Base-by-base conservation (phyloP, 2,797 vertebrate genomes). In the Helicolenus hilgendorfi region DNA sequence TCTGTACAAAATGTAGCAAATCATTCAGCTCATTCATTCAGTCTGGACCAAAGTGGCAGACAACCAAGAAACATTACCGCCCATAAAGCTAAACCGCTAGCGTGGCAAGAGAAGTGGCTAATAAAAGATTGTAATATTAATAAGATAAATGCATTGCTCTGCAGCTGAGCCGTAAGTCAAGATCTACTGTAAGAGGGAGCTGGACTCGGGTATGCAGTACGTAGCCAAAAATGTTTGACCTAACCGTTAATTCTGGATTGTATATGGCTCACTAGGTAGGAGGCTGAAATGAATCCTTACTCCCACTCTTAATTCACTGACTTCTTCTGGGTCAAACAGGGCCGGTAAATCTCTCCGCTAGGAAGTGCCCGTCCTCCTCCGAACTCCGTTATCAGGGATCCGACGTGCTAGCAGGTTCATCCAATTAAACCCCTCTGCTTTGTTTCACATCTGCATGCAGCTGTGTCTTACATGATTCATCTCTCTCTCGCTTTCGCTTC, bases 351-450 rank as follows among this genome's bases (percentile, higher is more conserved):
- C 77, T 88, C 79, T 58, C 60, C 80, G 69, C 65, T 35, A 81
- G 72, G 84, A 78, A 69, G 72, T 49, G 20, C 55, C 20, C 22
- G 70, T 89, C 92, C 90, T 86, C 73, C 77, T 27, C 73, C 91
- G 80, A 90, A 84, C 89, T 87, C 77, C 79, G 53, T 73, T 93
- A 91, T 94, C 89, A 82, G 77, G 33, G 62, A 85, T 92, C 78
- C 83, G 77, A 88, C 88, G 79, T 55, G 35, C 58, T 29, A 29
- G 80, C 86, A 72, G 87, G 74, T 87, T 91, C 58, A 20, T 67
- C 22, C 84, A 63, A 88, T 93, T 83, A 92, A 89, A 77, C 29
- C 72, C n/a, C 15, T 3, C 11, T 49, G 41, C 22, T 84, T 33
- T 77, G 70, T 78, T 78, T 91, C 78, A 76, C 85, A 88, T 89